A percentile compares a stretch with the other conserved stretches of the same genome.
These are phyloP conservation scores for Tympanuchus pallidicinctus DNA, from an alignment of 2,113 vertebrate genomes.

Conservation along the genomic window DNA sequence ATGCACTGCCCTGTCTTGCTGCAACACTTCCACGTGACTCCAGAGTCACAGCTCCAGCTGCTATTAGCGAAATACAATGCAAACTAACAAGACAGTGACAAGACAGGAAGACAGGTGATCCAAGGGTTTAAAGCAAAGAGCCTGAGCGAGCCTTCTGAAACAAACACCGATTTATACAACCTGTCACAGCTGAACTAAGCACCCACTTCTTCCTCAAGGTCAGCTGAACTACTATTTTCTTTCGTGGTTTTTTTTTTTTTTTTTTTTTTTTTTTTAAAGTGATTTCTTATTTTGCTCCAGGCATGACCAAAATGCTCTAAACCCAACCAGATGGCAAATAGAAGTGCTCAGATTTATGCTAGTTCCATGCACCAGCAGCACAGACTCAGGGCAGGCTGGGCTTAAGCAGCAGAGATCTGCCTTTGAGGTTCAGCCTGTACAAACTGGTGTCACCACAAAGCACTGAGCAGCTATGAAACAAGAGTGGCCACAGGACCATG, in stretches of 20 bases:
- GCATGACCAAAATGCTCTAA: not conserved
- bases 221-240: not conserved
- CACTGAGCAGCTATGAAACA: not conserved
- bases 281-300: not conserved
- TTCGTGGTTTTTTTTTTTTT: not conserved
- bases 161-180: not conserved
- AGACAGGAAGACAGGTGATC: not conserved
- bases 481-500: not conserved
- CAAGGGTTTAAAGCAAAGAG: not conserved
- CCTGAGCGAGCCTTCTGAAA: not conserved
- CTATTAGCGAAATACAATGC: not conserved
- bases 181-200: not conserved
- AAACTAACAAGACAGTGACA: not conserved
- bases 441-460: not conserved
- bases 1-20: not conserved
- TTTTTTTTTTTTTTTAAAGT: not conserved
- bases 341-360: not conserved
- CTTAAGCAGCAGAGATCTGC: rapidly evolving
- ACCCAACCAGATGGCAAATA: not conserved
- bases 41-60: not conserved
- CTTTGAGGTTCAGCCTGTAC: not conserved
- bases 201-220: not conserved
- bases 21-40: not conserved
- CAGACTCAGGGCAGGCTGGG: not conserved
- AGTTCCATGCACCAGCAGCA: not conserved